These are phyloP conservation scores for Caloenas nicobarica DNA, from an alignment of 2,113 vertebrate genomes.

Conservation along the genomic window DNA sequence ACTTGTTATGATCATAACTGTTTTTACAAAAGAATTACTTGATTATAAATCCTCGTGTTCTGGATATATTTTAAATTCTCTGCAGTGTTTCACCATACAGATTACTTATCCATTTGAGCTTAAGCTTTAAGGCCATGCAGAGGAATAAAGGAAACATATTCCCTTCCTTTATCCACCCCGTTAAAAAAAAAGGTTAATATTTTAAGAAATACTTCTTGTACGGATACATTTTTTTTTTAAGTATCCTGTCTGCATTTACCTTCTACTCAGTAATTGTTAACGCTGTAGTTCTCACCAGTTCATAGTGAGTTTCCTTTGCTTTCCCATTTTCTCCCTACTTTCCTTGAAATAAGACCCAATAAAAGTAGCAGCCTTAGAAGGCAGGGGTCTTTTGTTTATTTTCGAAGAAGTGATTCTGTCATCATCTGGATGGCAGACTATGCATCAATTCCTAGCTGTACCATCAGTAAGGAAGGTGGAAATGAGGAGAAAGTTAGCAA, in stretches of 20 bases:
- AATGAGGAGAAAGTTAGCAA: neutral
- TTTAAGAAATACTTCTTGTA: neutral
- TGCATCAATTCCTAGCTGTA: neutral
- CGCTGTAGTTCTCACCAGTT: neutral
- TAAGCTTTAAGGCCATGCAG: neutral
- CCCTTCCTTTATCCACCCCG: neutral
- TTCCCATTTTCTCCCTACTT: neutral
- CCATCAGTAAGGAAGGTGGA: neutral
- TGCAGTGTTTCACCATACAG: fast-evolving
- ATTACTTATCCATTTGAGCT: neutral
- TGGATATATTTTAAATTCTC: neutral
- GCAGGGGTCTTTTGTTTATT: neutral
- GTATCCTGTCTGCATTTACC: neutral
- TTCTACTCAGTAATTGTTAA: neutral
- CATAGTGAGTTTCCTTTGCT: neutral
- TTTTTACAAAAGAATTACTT: neutral
- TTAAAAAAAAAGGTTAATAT: neutral
- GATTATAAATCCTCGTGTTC: neutral
- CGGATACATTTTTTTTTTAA: neutral
- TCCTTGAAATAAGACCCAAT: neutral
- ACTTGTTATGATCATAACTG: neutral
- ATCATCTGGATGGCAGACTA: neutral
- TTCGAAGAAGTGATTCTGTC: neutral
- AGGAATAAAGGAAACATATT: neutral
- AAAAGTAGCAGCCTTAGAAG: neutral